Conservation (phyloP, 2,113 vertebrate species). For the Emydura subglobosa region DNA sequence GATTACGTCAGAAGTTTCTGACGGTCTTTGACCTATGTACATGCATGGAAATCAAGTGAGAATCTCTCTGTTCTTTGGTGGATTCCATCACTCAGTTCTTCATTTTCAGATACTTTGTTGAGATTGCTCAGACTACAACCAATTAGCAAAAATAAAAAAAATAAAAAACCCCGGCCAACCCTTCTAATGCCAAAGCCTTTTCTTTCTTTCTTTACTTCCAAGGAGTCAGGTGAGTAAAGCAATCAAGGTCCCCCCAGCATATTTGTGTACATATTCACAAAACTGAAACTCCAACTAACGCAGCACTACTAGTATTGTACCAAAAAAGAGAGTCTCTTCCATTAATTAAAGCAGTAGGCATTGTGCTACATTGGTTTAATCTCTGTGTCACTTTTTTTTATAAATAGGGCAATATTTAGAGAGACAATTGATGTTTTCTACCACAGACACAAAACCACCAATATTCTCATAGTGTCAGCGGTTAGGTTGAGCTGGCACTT, state of each 20-base stretch:
- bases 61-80: background rate
- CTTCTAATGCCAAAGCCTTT: background rate
- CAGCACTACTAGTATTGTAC: background rate
- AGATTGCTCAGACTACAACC: background rate
- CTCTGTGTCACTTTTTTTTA: background rate
- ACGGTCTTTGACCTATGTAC: too few species aligned
- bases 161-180: background rate
- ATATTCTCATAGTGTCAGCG: background rate
- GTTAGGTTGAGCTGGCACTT: background rate
- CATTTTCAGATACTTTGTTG: background rate
- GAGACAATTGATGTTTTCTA: background rate
- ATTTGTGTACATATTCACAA: background rate
- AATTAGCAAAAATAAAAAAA: background rate
- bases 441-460: background rate
- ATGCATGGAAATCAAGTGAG: too few species aligned
- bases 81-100: background rate
- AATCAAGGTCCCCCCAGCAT: background rate
- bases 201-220: too few species aligned
- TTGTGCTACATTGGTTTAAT: background rate
- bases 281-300: background rate
- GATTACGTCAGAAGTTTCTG: background rate
- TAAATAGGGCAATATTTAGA: background rate
- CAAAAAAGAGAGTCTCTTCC: background rate
- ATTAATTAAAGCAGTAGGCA: background rate
- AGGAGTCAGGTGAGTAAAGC: background rate